Evolutionary conservation across 92 coral and sea anemone genomes (phyloP).

Genomic region (Phenganax subtilis): DNA sequence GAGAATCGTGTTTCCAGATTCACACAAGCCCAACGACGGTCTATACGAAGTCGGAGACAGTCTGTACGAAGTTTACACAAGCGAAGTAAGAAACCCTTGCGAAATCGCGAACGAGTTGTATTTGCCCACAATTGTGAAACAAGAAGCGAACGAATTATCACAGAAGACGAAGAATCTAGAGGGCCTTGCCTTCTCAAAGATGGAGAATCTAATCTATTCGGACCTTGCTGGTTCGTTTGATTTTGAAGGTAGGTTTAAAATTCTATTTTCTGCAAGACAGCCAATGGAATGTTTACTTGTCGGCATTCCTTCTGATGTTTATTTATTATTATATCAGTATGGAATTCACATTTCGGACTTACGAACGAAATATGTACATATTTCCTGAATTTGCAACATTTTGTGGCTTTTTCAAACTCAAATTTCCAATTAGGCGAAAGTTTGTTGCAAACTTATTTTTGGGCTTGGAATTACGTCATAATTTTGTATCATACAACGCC

Average conservation of each 20-base stretch:
- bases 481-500: background rate
- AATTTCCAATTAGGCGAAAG: background rate
- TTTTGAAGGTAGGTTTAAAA: conserved; percentile 10
- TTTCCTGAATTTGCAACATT: conserved; percentile 17
- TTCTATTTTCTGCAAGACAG: background rate
- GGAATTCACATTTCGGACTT: background rate
- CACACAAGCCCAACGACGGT: background rate
- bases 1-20: background rate
- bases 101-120: background rate
- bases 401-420: background rate
- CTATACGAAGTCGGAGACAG: background rate
- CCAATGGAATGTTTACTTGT: background rate
- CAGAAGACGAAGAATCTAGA: conserved; percentile 9
- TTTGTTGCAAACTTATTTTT: background rate
- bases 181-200: conserved; percentile 9
- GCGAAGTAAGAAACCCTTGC: background rate
- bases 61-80: background rate
- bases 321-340: conserved; percentile 3
- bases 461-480: background rate
- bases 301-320: conserved; percentile 7
- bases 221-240: conserved; percentile 18
- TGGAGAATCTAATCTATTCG: conserved; percentile 4
- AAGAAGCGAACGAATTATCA: background rate
- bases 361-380: background rate
- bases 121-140: conserved; percentile 7